A percentile compares a stretch with the other conserved stretches of the same genome.
These are phyloP conservation scores for Melanophora roralis DNA, from an alignment of 2,888 invertebrate genomes.

Conservation along the genomic window DNA sequence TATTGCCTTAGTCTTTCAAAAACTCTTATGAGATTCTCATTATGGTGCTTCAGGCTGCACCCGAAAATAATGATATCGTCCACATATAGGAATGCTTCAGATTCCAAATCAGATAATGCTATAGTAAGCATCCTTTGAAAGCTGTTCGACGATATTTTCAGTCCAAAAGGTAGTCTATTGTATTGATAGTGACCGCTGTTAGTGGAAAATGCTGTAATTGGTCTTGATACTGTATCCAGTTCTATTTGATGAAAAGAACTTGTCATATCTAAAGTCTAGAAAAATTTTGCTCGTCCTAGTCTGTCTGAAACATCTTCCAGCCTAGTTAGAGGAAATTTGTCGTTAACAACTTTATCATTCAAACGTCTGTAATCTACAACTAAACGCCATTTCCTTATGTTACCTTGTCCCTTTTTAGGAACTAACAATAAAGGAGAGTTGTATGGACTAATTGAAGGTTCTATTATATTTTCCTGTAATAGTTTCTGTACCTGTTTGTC, in stretches of 20 bases:
- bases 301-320: too few relatives aligned
- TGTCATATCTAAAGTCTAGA: too few relatives aligned
- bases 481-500: slow-evolving; percentile 14
- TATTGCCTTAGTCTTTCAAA: background rate
- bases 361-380: background rate
- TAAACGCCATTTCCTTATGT: background rate
- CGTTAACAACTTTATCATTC: background rate
- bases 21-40: background rate
- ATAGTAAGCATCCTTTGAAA: too few relatives aligned
- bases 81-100: too few relatives aligned
- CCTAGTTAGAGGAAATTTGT: too few relatives aligned
- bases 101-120: too few relatives aligned
- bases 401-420: background rate
- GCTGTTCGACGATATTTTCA: background rate
- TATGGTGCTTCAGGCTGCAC: background rate
- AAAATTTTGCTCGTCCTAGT: too few relatives aligned
- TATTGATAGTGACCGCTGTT: background rate
- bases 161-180: background rate
- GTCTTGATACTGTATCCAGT: too few relatives aligned
- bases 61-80: background rate
- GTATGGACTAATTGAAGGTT: slow-evolving; percentile 10
- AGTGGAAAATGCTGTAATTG: background rate
- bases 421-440: background rate
- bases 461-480: slow-evolving; percentile 1
- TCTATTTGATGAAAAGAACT: too few relatives aligned